phyloP scores from a whole-genome alignment of 2,113 vertebrate species.

The Salminus brasiliensis region DNA sequence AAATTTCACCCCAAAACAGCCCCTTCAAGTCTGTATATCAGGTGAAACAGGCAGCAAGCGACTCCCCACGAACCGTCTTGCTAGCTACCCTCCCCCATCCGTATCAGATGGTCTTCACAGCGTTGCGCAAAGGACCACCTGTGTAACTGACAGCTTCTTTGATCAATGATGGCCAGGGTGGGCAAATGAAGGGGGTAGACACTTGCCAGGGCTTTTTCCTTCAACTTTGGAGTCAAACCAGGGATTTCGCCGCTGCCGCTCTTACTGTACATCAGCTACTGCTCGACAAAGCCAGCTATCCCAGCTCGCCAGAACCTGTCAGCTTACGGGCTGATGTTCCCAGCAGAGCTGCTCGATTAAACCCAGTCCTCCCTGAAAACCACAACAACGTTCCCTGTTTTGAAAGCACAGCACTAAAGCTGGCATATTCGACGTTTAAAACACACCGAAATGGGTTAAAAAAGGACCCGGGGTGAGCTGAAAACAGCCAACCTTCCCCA shows the following conservation, averaged over 20 bases:
- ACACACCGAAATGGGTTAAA: slow-evolving; percentile 5
- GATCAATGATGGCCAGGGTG: slow-evolving; percentile 30
- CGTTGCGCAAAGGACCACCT: slow-evolving; percentile 50
- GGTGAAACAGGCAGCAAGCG: not conserved
- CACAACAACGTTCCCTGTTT: not conserved
- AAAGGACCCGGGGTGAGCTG: slow-evolving; percentile 12
- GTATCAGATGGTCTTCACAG: slow-evolving; percentile 36
- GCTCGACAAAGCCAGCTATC: not conserved
- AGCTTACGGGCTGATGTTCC: slow-evolving; percentile 16
- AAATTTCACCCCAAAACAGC: too few species aligned
- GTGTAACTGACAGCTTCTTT: slow-evolving; percentile 42
- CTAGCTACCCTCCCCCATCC: slow-evolving; percentile 15
- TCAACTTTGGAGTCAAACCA: not conserved
- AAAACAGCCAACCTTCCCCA: slow-evolving; percentile 46
- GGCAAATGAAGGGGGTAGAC: not conserved
- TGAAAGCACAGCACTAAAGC: not conserved
- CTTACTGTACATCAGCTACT: too few species aligned
- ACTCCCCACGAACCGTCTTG: not conserved
- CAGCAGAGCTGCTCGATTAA: not conserved
- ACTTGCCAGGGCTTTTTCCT: too few species aligned
- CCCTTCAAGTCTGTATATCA: not conserved
- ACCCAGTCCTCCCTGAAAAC: not conserved
- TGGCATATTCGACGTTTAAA: not conserved
- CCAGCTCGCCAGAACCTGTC: slow-evolving; percentile 21
- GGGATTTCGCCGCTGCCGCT: not conserved